A percentile compares a stretch with the other conserved stretches of the same genome.
Conservation (phyloP, 2,113 vertebrate species). For the Rhagologus leucostigma region DNA sequence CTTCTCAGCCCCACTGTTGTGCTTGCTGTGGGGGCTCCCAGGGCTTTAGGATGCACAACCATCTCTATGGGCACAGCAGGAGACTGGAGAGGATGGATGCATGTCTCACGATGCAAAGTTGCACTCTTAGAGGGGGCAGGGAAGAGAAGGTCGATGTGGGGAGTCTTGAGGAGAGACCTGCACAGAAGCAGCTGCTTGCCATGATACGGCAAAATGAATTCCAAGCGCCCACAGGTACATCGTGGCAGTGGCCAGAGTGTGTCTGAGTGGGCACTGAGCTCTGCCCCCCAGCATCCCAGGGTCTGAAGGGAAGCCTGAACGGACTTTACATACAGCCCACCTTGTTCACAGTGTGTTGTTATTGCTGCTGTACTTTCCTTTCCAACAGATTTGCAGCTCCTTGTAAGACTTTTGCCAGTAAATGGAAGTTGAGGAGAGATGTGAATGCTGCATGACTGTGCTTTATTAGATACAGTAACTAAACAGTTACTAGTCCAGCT, state of each 20-base stretch:
- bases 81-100: neutral
- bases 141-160: neutral
- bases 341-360: neutral
- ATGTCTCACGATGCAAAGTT: neutral
- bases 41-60: neutral
- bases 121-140: neutral
- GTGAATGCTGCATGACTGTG: neutral
- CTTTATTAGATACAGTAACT: neutral
- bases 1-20: fast-evolving
- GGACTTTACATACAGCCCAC: neutral
- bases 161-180: neutral
- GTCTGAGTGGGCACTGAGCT: neutral
- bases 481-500: neutral
- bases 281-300: neutral
- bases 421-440: neutral
- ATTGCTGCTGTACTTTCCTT: neutral
- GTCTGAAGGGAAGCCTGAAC: neutral
- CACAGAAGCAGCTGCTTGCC: neutral
- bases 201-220: neutral
- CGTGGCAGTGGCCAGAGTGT: fast-evolving
- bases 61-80: neutral
- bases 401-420: neutral
- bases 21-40: neutral
- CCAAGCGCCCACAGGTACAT: neutral
- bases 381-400: neutral